Evolutionary conservation across 2,797 vertebrate species (phyloP).

Genomic region (Eupleurogrammus muticus): DNA sequence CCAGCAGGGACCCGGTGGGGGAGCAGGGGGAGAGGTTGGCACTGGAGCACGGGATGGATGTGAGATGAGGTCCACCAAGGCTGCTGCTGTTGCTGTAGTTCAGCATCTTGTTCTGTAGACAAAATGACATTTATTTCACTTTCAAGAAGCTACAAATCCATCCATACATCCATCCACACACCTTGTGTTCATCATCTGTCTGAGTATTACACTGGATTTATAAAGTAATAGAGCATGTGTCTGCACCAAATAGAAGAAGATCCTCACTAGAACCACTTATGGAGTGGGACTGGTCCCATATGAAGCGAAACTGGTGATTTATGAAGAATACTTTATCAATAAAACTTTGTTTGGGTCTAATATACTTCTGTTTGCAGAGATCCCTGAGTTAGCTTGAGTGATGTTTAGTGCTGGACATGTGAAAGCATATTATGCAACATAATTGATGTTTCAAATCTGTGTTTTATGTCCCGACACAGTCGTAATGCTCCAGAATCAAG

Average conservation of each 20-base stretch:
- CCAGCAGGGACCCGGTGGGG: slow-evolving; percentile 85
- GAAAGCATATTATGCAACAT: neutral
- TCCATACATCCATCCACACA: no score
- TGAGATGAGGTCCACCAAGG: slow-evolving; percentile 65
- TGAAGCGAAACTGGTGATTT: no score
- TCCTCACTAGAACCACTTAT: neutral
- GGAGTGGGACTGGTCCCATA: neutral
- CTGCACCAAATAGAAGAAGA: neutral
- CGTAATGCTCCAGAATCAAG: neutral
- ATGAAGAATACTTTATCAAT: neutral
- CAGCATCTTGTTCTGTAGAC: slow-evolving; percentile 87
- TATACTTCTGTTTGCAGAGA: neutral
- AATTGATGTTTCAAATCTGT: no score
- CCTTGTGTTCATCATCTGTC: neutral
- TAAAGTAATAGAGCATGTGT: neutral
- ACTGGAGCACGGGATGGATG: slow-evolving; percentile 44
- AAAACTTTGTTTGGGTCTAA: neutral
- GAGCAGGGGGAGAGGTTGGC: slow-evolving; percentile 69
- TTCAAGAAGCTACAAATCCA: no score
- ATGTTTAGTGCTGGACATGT: neutral
- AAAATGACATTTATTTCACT: neutral
- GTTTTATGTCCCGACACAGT: neutral
- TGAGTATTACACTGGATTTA: neutral
- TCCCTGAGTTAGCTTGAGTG: neutral
- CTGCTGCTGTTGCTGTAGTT: slow-evolving; percentile 78